Base-by-base conservation (phyloP, 1,140 invertebrate species). In the Gryllus bimaculatus region DNA sequence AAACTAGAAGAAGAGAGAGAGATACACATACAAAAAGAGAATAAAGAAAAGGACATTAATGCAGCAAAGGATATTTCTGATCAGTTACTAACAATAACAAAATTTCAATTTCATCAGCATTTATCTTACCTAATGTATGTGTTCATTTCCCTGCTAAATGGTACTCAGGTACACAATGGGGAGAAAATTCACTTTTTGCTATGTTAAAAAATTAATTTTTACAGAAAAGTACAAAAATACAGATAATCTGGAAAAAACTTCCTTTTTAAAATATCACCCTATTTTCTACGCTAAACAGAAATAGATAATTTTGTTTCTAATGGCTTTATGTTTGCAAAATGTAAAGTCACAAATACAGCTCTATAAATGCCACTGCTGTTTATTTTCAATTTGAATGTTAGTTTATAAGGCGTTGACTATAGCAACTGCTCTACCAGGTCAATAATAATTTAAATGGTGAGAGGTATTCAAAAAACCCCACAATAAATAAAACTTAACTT, bases 221-320 rank as follows among this genome's bases (percentile, higher is more conserved):
- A 78, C 48, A 78, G 78, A 78, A 78, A 39, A 78, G 78, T 78
- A 78, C 78, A 78, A 78, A 78, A 78, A 78, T 78, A 78, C 78
- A 78, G 78, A 78, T 18, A 66, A 78, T 78, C 54, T 47, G 8
- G 73, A 78, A 78, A 78, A 78, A 47, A 78, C 47, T 10, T 78
- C 54, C 54, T 66, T 66, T 66, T 66, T 66, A 66, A 66, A 66
- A 66, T 66, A 66, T 26, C 12, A 75, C 47, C 8, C 74, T 21
- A 26, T 75, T 75, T 75, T 21, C 74, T 75, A 75, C 13, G 20
- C 74, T 75, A 75, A 21, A 21, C 47, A 75, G 20, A 75, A 75
- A 75, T 75, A 26, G 74, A 21, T 10, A 47, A 26, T 26, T 75
- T 75, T 21, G 74, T 75, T 73, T 75, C 20, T 21, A 26, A 47